These are phyloP conservation scores for Lordiphosa clarofinis DNA, from an alignment of 1,140 invertebrate species.

Conservation along the genomic window DNA sequence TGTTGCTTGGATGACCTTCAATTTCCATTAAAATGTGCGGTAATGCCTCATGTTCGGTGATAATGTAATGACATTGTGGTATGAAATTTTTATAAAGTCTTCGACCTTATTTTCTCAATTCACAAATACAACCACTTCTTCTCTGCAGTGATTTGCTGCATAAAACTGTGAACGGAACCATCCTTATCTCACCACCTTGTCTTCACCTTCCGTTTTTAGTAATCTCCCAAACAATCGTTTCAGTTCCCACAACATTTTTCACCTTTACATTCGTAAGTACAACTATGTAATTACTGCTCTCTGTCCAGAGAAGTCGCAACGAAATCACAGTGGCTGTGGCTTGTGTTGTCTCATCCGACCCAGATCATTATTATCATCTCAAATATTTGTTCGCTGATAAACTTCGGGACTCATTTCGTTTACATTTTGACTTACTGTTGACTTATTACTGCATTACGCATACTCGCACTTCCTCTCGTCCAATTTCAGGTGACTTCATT, in stretches of 20 bases:
- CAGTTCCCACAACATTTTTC: conserved; percentile 15
- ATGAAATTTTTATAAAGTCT: too few relatives aligned
- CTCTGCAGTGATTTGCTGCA: neutral
- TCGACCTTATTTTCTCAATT: too few relatives aligned
- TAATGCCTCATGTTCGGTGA: too few relatives aligned
- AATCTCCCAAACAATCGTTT: conserved; percentile 1
- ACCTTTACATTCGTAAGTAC: neutral
- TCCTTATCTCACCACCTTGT: conserved; percentile 6
- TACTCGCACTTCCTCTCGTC: conserved; percentile 67
- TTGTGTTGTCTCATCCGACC: conserved; percentile 33
- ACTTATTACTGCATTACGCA: conserved; percentile 77
- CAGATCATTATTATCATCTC: conserved; percentile 42
- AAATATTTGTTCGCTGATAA: conserved; percentile 64
- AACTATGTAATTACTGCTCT: neutral
- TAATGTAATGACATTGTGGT: too few relatives aligned
- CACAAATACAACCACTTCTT: neutral
- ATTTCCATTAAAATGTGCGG: too few relatives aligned
- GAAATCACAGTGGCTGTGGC: too few relatives aligned
- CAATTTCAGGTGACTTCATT: conserved; percentile 51
- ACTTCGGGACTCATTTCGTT: conserved; percentile 24
- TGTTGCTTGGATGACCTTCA: too few relatives aligned
- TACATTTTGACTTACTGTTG: conserved; percentile 42
- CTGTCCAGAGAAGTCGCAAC: neutral
- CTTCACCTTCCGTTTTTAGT: conserved; percentile 5
- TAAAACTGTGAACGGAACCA: conserved; percentile 5